Conservation (phyloP, 2,797 vertebrate species). For the Peromyscus nudipes region DNA sequence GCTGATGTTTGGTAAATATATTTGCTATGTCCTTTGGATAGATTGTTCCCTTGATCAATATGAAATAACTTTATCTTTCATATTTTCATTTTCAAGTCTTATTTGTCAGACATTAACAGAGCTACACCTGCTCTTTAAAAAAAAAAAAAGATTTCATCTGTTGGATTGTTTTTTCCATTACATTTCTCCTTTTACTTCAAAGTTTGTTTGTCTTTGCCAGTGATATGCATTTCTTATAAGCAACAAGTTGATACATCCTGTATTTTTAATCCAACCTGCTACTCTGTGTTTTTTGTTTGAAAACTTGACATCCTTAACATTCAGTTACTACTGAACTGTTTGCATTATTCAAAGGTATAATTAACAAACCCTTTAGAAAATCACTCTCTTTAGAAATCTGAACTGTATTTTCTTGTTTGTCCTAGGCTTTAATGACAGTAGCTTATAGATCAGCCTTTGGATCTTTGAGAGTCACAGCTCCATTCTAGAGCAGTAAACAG, state of each 20-base stretch:
- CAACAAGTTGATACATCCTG: neutral
- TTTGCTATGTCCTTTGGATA: neutral
- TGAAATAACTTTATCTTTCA: neutral
- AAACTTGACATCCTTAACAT: neutral
- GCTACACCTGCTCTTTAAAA: no score
- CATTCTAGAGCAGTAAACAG: neutral
- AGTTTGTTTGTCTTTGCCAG: neutral
- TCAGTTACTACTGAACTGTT: neutral
- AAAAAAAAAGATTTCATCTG: neutral
- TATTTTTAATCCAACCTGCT: neutral
- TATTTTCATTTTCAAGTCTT: neutral
- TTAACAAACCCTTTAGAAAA: neutral
- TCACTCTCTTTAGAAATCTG: neutral
- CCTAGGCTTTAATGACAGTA: neutral
- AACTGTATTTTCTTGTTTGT: neutral
- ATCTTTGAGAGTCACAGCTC: neutral
- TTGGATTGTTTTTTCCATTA: neutral
- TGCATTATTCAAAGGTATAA: neutral
- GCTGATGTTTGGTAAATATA: neutral
- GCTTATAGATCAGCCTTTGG: neutral
- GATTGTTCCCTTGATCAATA: no score
- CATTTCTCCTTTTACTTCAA: neutral
- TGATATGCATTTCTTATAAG: neutral
- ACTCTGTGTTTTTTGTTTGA: neutral
- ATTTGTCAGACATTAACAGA: no score